Conservation (phyloP, 2,797 vertebrate genomes). For the Gadopsis marmoratus region DNA sequence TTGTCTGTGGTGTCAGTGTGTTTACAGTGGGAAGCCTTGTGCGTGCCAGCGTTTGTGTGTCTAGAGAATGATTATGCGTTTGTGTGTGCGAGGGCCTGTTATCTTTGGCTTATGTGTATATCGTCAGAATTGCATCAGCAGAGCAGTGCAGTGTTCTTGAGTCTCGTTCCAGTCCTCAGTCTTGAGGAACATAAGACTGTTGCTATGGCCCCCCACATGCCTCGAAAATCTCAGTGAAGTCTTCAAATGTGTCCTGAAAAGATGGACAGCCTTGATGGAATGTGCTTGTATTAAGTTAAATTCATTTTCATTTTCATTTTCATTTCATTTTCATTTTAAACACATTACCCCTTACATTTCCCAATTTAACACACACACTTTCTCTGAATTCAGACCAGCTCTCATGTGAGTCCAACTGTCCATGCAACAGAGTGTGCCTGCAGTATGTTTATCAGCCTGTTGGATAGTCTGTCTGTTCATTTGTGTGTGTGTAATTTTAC, state of each 20-base stretch:
- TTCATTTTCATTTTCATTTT: neutral
- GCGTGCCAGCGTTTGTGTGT: neutral
- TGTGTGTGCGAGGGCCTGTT: slow-evolving; percentile 15
- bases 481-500: slow-evolving; percentile 35
- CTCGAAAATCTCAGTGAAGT: neutral
- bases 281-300: neutral
- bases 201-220: neutral
- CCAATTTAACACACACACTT: neutral
- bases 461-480: slow-evolving; percentile 26
- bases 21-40: neutral
- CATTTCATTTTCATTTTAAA: neutral
- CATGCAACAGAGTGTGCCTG: slow-evolving; percentile 15
- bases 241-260: slow-evolving; percentile 10
- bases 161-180: slow-evolving; percentile 32
- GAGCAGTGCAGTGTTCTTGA: slow-evolving; percentile 38
- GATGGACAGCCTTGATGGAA: neutral
- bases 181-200: slow-evolving; percentile 41
- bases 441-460: slow-evolving; percentile 22
- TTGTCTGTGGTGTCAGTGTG: neutral
- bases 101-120: slow-evolving; percentile 67
- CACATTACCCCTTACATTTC: neutral
- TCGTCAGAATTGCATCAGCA: slow-evolving; percentile 80
- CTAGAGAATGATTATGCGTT: neutral
- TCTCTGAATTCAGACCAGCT: neutral
- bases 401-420: slow-evolving; percentile 15